A percentile compares a stretch with the other conserved stretches of the same genome.
Evolutionary conservation across 1,140 invertebrate genomes (phyloP).

Genomic region (Achroia grisella): DNA sequence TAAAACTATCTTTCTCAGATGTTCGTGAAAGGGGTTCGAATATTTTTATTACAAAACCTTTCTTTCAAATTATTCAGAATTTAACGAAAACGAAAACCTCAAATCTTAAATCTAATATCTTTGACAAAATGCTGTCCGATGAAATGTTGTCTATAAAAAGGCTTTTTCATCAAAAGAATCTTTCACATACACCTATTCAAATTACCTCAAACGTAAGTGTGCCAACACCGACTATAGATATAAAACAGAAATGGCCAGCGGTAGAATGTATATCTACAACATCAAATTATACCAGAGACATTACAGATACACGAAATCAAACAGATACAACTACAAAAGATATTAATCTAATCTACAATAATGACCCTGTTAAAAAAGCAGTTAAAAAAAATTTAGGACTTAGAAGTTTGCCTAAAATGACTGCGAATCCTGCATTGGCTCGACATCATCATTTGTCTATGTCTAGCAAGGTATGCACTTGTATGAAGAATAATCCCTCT

Average conservation of each 20-base stretch:
- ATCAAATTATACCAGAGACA: slow-evolving; percentile 8
- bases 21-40: background rate
- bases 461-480: slow-evolving; percentile 18
- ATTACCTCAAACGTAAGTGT: slow-evolving; percentile 22
- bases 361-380: background rate
- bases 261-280: slow-evolving; percentile 20
- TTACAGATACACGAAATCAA: background rate
- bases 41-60: slow-evolving; percentile 6
- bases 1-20: no score
- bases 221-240: slow-evolving; percentile 37
- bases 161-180: slow-evolving; percentile 33
- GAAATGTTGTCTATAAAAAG: slow-evolving; percentile 51
- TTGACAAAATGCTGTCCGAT: slow-evolving; percentile 53
- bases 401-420: slow-evolving; percentile 26
- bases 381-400: slow-evolving; percentile 30
- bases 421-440: no score
- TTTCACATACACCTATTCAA: slow-evolving; percentile 15
- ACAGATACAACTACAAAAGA: no score
- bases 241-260: slow-evolving; percentile 47
- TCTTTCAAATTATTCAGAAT: slow-evolving; percentile 18
- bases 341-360: no score
- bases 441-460: no score
- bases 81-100: slow-evolving; percentile 10
- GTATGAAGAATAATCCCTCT: slow-evolving; percentile 20
- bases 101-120: slow-evolving; percentile 47